Conservation (phyloP, 2,888 invertebrate species). For the Crioceris asparagi region DNA sequence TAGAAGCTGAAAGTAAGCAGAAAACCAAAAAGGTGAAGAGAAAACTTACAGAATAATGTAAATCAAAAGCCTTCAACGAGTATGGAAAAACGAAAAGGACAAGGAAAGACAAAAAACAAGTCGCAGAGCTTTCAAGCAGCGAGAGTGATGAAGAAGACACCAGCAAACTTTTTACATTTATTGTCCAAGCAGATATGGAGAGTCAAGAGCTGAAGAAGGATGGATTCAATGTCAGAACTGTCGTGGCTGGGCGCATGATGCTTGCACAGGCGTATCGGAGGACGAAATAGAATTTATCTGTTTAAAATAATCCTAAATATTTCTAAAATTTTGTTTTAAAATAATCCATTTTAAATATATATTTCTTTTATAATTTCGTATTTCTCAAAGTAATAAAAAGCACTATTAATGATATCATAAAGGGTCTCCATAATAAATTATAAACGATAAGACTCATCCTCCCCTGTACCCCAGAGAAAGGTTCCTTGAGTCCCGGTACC, state of each 20-base stretch:
- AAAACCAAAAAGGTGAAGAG: neutral
- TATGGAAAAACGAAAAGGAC: conserved; percentile 1
- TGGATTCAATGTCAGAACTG: conserved; percentile 1
- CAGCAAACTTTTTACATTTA: neutral
- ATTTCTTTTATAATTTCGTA: too few species aligned
- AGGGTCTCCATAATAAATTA: too few species aligned
- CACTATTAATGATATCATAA: too few species aligned
- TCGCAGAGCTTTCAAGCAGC: neutral
- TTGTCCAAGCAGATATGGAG: neutral
- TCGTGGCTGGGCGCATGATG: conserved; percentile 3
- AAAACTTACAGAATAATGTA: neutral
- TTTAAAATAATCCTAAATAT: neutral
- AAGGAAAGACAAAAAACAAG: neutral
- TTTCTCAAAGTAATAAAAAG: too few species aligned
- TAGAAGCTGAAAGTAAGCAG: neutral
- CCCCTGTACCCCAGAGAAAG: too few species aligned
- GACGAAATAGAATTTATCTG: neutral
- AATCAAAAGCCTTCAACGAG: neutral
- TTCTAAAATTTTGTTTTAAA: neutral
- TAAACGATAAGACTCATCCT: too few species aligned
- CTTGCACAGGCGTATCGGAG: conserved; percentile 3
- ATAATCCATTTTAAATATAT: neutral
- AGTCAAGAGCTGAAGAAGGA: conserved; percentile 1
- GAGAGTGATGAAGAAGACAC: neutral
- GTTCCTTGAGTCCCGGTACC: neutral